Conservation (phyloP, 2,113 vertebrate species). For the Ranitomeya imitator region DNA sequence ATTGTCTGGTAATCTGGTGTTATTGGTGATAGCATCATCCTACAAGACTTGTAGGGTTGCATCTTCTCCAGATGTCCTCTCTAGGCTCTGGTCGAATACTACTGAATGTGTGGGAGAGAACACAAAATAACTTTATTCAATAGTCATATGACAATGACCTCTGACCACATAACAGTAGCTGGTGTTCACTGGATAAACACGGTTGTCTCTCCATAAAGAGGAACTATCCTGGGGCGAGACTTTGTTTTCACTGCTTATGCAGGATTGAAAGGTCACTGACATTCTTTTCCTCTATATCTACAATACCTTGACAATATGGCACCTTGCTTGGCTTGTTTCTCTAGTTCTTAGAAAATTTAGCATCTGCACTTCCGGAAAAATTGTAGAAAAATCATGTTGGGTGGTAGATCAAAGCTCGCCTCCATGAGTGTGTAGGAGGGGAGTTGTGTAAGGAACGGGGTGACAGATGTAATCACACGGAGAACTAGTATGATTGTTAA, state of each 20-base stretch:
- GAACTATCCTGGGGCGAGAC: conserved; percentile 28
- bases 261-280: conserved; percentile 38
- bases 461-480: not conserved
- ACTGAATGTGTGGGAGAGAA: not conserved
- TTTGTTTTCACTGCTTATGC: conserved; percentile 24
- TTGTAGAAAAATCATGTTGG: not conserved
- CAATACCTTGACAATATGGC: conserved; percentile 1
- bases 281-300: not conserved
- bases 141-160: not conserved
- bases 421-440: not conserved
- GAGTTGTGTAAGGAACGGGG: not conserved
- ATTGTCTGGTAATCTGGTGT: too few relatives aligned
- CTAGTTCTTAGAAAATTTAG: not conserved
- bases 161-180: not conserved
- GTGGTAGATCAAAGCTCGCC: not conserved
- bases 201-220: not conserved
- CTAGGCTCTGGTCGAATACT: not conserved
- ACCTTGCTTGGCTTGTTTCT: conserved; percentile 20
- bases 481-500: not conserved
- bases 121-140: not conserved
- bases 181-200: not conserved
- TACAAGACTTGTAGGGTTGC: not conserved
- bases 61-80: not conserved
- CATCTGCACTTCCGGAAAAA: not conserved
- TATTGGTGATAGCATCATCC: not conserved